phyloP scores from a whole-genome alignment of 2,797 vertebrate species.

The Rachycentron canadum region DNA sequence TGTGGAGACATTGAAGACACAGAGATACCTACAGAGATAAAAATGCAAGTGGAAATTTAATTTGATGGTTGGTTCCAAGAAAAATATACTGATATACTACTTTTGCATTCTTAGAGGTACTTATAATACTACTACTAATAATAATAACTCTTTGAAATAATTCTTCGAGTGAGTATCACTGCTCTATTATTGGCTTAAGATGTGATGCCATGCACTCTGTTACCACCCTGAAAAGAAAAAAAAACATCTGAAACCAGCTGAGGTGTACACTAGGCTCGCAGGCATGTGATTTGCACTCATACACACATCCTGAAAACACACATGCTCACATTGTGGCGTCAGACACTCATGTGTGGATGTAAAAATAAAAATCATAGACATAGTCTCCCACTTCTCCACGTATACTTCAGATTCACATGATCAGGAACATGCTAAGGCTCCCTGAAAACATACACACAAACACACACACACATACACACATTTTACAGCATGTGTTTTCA shows the following conservation, averaged over 20 bases:
- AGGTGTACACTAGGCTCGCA: conserved; percentile 43
- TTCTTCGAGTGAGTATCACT: conserved; percentile 40
- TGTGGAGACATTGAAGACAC: background rate
- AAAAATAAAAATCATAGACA: conserved; percentile 75
- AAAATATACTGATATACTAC: background rate
- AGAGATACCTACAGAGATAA: no score
- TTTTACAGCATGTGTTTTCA: conserved; percentile 74
- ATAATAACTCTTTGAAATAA: conserved; percentile 31
- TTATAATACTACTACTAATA: no score
- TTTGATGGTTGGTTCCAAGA: background rate
- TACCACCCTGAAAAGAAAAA: conserved; percentile 52
- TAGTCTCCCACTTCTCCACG: conserved; percentile 42
- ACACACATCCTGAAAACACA: conserved; percentile 13
- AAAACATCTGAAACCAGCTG: conserved; percentile 64
- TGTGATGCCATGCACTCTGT: conserved; percentile 70
- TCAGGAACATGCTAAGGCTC: conserved; percentile 32
- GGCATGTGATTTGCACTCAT: conserved; percentile 57
- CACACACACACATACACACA: conserved; percentile 49
- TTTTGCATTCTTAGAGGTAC: background rate
- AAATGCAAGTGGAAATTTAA: background rate
- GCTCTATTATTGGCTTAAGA: conserved; percentile 65
- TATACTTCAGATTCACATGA: conserved; percentile 50
- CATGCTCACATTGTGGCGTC: conserved; percentile 32
- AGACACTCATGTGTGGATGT: conserved; percentile 50
- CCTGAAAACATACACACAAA: conserved; percentile 36